Evolutionary conservation across 2,113 vertebrate species (phyloP).

Genomic region (Psophia crepitans): DNA sequence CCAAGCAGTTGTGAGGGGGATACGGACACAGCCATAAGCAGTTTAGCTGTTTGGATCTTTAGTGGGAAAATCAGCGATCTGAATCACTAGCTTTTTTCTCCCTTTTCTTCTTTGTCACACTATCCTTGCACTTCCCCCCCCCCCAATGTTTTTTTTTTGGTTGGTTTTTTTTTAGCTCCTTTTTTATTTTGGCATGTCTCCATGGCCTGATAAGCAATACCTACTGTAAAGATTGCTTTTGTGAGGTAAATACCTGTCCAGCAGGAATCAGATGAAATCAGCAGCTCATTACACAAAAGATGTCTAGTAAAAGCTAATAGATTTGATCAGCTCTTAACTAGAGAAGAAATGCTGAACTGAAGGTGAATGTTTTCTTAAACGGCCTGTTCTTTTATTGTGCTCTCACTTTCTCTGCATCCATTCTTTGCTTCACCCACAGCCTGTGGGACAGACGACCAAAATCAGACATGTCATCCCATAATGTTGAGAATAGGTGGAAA

Average conservation of each 20-base stretch:
- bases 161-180: background rate
- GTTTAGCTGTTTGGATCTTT: background rate
- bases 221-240: background rate
- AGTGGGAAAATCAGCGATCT: background rate
- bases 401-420: background rate
- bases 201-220: background rate
- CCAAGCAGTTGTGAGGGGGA: background rate
- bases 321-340: background rate
- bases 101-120: background rate
- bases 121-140: fast-evolving
- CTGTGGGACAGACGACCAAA: background rate
- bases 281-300: background rate
- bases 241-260: background rate
- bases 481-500: background rate
- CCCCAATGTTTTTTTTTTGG: background rate
- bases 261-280: background rate
- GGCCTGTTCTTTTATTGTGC: background rate
- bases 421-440: background rate
- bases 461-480: background rate
- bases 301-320: background rate
- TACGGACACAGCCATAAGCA: background rate
- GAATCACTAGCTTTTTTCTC: background rate
- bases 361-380: background rate
- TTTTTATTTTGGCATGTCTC: background rate
- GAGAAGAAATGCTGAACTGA: background rate